Base-by-base conservation (phyloP, 2,113 vertebrate genomes). In the Astatoreochromis straeleni region DNA sequence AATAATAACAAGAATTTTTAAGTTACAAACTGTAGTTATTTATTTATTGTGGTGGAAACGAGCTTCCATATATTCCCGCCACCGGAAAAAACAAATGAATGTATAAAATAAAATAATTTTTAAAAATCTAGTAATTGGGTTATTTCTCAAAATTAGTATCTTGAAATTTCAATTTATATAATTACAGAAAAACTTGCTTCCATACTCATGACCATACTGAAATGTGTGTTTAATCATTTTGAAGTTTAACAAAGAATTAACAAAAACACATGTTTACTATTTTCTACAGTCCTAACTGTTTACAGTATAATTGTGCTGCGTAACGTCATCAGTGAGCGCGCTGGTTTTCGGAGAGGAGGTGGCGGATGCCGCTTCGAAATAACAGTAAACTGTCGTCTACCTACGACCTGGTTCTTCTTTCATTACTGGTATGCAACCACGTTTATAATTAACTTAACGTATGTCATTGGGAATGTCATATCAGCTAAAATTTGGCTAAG, bases 291-390 rank as follows among this genome's bases (percentile, higher is more conserved):
- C 19, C 33, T 2, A 0, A 19, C 60, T 38, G 60, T 47, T 5
- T 11, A 47, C 24, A 11, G 40, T 29, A 19, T 75, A 75, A 47
- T 19, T 75, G 70, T 49, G 45, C 5, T 54, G 3, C 13, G 29
- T 81, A 51, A 65, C 80, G 55, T 93, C 93, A 95, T 95, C 92
- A 84, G 4, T 19, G 17, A 79, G 94, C 92, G 94, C 89, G 33
- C 9, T 54, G 81, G 38, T 79, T 47, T 3, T 7, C n/a, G 47
- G 86, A 55, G 86, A 88, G 91, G 91, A 84, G 93, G 88, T 90
- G 91, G 93, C 92, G 14, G 89, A 91, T 93, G 88, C 91, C 81
- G 89, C 84, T 90, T 93, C 82, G 85, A 86, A 88, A 92, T 78
- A 91, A 24, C 82, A 86, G 60, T n/a, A 33, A 31, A 14, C 17